Conservation (phyloP, 2,888 invertebrate species). For the Myathropa florea region DNA sequence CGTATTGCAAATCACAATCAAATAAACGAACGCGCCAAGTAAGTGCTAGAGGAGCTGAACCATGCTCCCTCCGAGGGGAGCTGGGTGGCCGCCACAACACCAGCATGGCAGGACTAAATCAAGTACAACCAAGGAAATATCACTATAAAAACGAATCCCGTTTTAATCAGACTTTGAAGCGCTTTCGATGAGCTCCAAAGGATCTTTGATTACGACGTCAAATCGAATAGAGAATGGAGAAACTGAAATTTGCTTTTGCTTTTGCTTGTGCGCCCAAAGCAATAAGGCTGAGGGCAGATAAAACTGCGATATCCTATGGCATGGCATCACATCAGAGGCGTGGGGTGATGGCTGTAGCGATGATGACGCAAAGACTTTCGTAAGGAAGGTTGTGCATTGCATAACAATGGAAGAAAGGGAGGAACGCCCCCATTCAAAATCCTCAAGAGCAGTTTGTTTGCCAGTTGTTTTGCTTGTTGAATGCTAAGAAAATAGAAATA, state of each 20-base stretch:
- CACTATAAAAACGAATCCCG: conserved; percentile 68
- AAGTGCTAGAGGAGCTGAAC: conserved; percentile 10
- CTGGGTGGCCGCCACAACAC: conserved; percentile 2
- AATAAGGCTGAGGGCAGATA: conserved; percentile 60
- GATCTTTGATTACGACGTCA: conserved; percentile 69
- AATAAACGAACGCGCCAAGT: conserved; percentile 52
- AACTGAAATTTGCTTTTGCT: conserved; percentile 53
- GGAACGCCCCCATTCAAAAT: conserved; percentile 36
- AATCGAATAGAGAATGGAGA: conserved; percentile 65
- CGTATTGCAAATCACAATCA: conserved; percentile 62
- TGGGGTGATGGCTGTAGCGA: conserved; percentile 18
- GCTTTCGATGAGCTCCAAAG: conserved; percentile 69
- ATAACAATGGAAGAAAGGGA: conserved; percentile 44
- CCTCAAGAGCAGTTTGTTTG: conserved; percentile 66
- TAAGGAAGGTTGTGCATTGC: conserved; percentile 50
- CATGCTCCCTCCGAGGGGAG: background rate
- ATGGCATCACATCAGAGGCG: background rate
- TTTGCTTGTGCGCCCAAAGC: conserved; percentile 62
- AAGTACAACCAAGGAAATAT: conserved; percentile 63
- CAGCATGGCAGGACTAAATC: conserved; percentile 41
- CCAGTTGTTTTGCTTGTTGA: conserved; percentile 72
- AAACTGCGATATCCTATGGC: conserved; percentile 43
- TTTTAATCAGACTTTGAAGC: conserved; percentile 70
- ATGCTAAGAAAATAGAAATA: conserved; percentile 73
- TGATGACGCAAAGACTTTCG: conserved; percentile 61